Evolutionary conservation across 2,888 invertebrate genomes (phyloP), one percentile per base, ranked within the genome.

Genomic region (Drosophila austrosaltans): DNA sequence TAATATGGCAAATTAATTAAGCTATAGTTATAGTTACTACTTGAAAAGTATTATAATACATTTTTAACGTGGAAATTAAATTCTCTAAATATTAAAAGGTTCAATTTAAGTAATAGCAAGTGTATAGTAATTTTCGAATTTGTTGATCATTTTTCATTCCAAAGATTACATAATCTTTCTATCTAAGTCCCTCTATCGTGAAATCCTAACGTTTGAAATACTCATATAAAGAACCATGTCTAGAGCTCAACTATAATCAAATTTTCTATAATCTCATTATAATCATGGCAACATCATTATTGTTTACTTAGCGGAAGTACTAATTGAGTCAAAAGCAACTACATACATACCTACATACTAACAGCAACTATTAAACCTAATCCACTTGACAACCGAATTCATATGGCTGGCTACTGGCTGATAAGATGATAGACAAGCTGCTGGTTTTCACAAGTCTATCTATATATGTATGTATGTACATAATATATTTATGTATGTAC

Each of bases 381-480:
- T 59, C 61, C 53, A 44, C 74, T 39, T 30, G 30, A 32, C 22
- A 39, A 44, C 44, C 5, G 36, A 28, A 42, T 44, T 16, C 36
- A 20, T 54, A 30, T 36, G 58, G 44, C 40, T 32, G 42, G 44
- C 40, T 32, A 36, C 12, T 36, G 12, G 66, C 54, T 36, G 74
- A 72, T 72, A 72, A 73, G 72, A 66, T 54, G 57, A 59, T 53
- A 61, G 56, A 42, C 32, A 32, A 48, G 65, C 73, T 57, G 63
- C 72, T 16, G 48, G 16, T 53, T 25, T 56, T 22, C 66, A 72
- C 56, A 44, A 65, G 53, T 44, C 42, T 61, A 66, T 8, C 62
- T 72, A 66, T 8, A 36, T 36, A 72, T 58, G 58, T 22, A 53
- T 10, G 22, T 44, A 32, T 39, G 25, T 36, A 40, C 42, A 4